Base-by-base conservation (phyloP, 2,797 vertebrate genomes). In the Champsocephalus gunnari region DNA sequence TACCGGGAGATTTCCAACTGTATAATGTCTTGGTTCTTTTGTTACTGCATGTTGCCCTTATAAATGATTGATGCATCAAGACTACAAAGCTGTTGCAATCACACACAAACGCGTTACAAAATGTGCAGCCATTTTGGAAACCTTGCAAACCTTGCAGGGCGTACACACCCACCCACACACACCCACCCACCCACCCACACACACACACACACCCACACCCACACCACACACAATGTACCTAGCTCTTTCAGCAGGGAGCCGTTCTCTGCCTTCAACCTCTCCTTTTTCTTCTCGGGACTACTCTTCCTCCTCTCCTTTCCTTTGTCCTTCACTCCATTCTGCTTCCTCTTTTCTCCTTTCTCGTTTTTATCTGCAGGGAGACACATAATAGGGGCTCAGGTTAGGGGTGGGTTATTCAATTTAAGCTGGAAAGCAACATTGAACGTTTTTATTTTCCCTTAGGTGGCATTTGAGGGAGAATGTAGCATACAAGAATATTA, bases 201-300 rank as follows among this genome's bases (percentile, higher is more conserved):
- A 28, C 28, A 28, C 24, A 3, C 75, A 28, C 28, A 5, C 28
- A 28, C 28, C 24, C 24, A 66, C 66, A 57, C 65, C 66, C 51
- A 68, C 41, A 66, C 43, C 75, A 55, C 70, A 85, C 73, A 87
- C 32, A 66, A 34, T 76, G 94, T 95, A 99, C 97, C 97, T 89
- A 98, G 93, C 85, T 98, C 96, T 93, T 96, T 96, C 77, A 99
- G 96, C 43, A 98, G 95, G 21, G 96, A 96, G 87, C 95, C 94
- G 9, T 95, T 96, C 80, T 96, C 95, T 62, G 96, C 91, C 94
- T 96, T 97, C 92, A 96, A 94, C 90, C 95, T 96, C 88, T 98
- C 97, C 89, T 97, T 98, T 84, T 96, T 98, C 86, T 96, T 98
- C 91, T 97, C 96, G 0, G 96, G 95, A 77, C 96, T 97, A 92